Conservation (phyloP, 2,888 invertebrate genomes). For the Erebia palarica region DNA sequence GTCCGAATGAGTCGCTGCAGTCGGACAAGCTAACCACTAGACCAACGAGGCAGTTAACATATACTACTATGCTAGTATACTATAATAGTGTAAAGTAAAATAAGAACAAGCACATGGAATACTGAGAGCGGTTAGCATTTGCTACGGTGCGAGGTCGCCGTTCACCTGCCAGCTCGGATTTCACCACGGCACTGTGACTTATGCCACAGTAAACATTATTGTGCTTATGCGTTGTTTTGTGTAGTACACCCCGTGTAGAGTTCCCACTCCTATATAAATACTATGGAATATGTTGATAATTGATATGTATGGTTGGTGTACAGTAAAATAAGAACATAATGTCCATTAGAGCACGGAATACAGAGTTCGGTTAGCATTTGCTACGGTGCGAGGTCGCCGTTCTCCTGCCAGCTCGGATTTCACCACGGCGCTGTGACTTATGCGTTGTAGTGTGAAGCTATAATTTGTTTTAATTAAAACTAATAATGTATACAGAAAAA, state of each 20-base stretch:
- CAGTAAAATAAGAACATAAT: slow-evolving; percentile 3
- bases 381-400: slow-evolving; percentile 31
- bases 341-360: neutral
- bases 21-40: too few species aligned
- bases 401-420: slow-evolving; percentile 36
- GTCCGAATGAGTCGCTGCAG: too few species aligned
- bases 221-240: neutral
- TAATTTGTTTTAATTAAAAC: too few species aligned
- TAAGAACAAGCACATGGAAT: neutral
- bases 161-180: slow-evolving; percentile 36
- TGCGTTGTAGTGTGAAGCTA: neutral
- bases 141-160: slow-evolving; percentile 32
- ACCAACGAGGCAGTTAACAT: too few species aligned
- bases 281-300: neutral
- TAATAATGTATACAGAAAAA: too few species aligned
- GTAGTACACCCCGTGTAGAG: neutral
- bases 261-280: neutral
- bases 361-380: slow-evolving; percentile 21
- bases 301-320: neutral
- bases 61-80: too few species aligned
- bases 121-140: slow-evolving; percentile 22
- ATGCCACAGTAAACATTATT: too few species aligned
- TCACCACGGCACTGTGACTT: slow-evolving; percentile 28
- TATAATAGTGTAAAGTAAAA: neutral
- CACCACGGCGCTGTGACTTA: slow-evolving; percentile 24